Evolutionary conservation across 1,140 invertebrate species (phyloP).

Genomic region (Pseudomyrmex concolor): DNA sequence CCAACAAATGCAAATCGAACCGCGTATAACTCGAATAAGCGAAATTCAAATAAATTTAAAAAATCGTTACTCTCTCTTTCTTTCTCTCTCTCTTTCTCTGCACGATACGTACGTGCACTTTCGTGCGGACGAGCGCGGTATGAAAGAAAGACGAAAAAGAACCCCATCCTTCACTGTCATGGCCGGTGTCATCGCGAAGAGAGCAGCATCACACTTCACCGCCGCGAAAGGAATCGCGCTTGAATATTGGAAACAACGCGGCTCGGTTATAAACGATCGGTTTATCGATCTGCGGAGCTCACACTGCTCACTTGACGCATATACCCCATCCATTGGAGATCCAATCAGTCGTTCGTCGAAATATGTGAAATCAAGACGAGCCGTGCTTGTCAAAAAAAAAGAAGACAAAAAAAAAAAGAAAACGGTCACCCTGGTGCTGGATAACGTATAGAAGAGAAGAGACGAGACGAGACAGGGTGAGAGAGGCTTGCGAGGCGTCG

Average conservation of each 20-base stretch:
- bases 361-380: conserved; percentile 10
- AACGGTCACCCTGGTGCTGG: conserved; percentile 17
- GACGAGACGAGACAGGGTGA: conserved; percentile 64
- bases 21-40: not conserved
- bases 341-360: conserved; percentile 36
- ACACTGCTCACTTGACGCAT: conserved; percentile 60
- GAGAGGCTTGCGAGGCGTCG: conserved; percentile 71
- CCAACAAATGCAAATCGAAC: not conserved
- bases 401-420: too few species aligned
- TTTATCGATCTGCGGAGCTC: conserved; percentile 35
- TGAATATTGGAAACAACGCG: conserved; percentile 6
- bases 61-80: conserved; percentile 20
- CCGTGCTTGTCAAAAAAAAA: not conserved
- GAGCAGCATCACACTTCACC: conserved; percentile 68
- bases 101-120: conserved; percentile 46
- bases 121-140: conserved; percentile 23
- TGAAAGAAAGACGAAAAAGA: conserved; percentile 33
- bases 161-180: conserved; percentile 66
- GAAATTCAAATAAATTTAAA: not conserved
- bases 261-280: conserved; percentile 37
- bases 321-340: conserved; percentile 40
- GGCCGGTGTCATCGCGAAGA: conserved; percentile 61
- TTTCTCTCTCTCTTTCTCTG: not conserved
- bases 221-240: conserved; percentile 38
- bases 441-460: conserved; percentile 30